Percentiles rank a stretch among this genome's conserved stretches.
Evolutionary conservation across 2,797 vertebrate species (phyloP).

Genomic region (Enteromius radiatus): DNA sequence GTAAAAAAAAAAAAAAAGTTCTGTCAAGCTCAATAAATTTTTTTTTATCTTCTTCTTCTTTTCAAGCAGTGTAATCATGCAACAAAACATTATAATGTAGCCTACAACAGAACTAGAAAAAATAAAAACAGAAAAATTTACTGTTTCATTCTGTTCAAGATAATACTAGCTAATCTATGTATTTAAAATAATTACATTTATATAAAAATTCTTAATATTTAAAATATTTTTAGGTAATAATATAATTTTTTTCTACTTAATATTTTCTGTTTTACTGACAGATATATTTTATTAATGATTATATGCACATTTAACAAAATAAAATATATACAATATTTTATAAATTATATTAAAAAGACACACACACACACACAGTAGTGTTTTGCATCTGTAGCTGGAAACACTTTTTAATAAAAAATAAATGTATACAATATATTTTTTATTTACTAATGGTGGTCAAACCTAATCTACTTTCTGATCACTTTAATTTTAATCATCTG

Average conservation of each 20-base stretch:
- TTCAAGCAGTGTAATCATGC: not conserved
- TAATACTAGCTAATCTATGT: not conserved
- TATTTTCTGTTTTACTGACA: not conserved
- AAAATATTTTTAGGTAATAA: not conserved
- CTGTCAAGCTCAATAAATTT: not conserved
- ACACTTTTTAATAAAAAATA: no score
- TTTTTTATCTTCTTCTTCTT: not conserved
- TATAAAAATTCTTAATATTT: not conserved
- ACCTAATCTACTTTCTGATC: not conserved
- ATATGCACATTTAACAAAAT: no score
- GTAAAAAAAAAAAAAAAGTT: not conserved
- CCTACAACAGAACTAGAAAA: no score
- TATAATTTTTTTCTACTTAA: not conserved
- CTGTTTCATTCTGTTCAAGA: not conserved
- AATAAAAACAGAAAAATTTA: no score
- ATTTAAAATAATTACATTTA: not conserved
- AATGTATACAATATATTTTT: no score
- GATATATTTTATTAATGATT: no score
- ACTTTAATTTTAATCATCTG: not conserved
- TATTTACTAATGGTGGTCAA: not conserved
- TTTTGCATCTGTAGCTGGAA: no score
- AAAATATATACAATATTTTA: no score
- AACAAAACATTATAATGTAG: not conserved
- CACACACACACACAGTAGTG: no score
- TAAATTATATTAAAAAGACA: no score